Evolutionary conservation across 1,140 invertebrate genomes (phyloP), one percentile per base, ranked within the genome.

Genomic region (Drosophila tristis): DNA sequence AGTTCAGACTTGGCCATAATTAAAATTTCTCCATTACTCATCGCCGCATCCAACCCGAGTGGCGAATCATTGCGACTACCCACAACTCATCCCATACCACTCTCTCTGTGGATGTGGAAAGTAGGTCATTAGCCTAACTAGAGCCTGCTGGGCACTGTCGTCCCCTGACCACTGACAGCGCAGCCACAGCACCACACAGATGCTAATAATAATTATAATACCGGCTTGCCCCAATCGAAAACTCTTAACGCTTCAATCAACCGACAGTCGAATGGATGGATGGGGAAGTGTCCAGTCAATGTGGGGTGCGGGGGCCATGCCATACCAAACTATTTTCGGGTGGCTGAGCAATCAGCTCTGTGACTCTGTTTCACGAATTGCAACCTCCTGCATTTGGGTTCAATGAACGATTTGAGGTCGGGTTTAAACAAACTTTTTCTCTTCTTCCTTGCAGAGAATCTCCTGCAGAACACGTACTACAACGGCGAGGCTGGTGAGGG

Each of bases 211-310:
- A 74, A 59, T 67, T 70, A 70, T 66, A 43, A 75, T 68, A 58
- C 63, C 59, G 51, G 71, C 62, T 66, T 70, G 29, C 39, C 53
- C 43, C 57, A 68, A 67, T 67, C 64, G 73, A 54, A 76, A 76
- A 75, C 76, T 64, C 60, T 79, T 87, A 47, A 84, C 84, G 84
- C 72, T 89, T 80, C 84, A 87, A 29, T 87, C 72, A 74, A 80
- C 60, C 31, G 54, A 49, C 31, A 49, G 43, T 8, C 64, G 9
- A 35, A 11, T 35, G 31, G 31, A 20, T 20, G 20, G 20, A 2
- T 31, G 47, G 35, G 44, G 56, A 31, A 54, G 29, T 65, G 50
- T 35, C 29, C 29, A 31, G 72, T 25, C 51, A 50, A 25, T 61
- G 53, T 44, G 43, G 13, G 51, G 43, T 25, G 13, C 11, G 48